Conservation (phyloP, 2,113 vertebrate species). For the Sinocyclocheilus rhinocerous region DNA sequence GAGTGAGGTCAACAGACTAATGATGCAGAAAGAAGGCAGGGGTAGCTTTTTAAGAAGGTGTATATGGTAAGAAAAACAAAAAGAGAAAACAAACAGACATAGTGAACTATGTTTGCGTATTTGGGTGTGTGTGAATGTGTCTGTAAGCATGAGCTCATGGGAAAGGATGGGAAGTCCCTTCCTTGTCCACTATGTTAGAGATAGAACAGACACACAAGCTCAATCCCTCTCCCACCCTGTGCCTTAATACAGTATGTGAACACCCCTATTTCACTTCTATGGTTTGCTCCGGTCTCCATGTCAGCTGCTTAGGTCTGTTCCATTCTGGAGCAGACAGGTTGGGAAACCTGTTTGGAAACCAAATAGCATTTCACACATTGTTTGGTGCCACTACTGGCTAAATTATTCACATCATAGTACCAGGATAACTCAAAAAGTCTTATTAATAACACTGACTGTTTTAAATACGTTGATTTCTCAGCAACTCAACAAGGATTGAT, state of each 20-base stretch:
- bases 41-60: background rate
- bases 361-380: background rate
- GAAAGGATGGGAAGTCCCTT: constrained; percentile 50
- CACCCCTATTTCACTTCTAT: constrained; percentile 36
- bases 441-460: background rate
- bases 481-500: background rate
- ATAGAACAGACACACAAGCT: constrained; percentile 61
- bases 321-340: constrained; percentile 28
- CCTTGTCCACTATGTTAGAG: constrained; percentile 45
- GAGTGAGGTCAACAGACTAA: constrained; percentile 6
- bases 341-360: background rate
- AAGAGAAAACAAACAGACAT: constrained; percentile 32
- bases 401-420: background rate
- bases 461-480: background rate
- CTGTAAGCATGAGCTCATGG: constrained; percentile 52
- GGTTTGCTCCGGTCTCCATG: constrained; percentile 40
- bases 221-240: constrained; percentile 51
- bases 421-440: background rate
- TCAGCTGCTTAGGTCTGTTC: constrained; percentile 52
- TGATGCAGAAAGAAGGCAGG: background rate
- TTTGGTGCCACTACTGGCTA: background rate
- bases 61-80: constrained; percentile 4
- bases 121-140: constrained; percentile 48
- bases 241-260: constrained; percentile 47
- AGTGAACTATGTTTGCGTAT: constrained; percentile 2